Evolutionary conservation across 1,140 invertebrate genomes (phyloP).

Genomic region (Forficula auricularia): DNA sequence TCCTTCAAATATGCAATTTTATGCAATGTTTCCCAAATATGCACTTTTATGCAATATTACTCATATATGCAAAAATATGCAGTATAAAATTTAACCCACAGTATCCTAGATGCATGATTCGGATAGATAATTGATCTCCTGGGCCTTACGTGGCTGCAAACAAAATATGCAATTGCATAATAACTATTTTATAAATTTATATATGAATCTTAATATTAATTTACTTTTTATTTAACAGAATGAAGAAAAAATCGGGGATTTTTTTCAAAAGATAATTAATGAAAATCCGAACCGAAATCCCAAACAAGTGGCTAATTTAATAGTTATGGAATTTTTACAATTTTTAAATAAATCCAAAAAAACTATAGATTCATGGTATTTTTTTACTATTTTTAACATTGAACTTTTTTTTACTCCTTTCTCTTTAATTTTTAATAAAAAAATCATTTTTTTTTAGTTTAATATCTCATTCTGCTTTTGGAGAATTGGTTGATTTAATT

Average conservation of each 20-base stretch:
- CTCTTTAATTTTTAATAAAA: slow-evolving; percentile 11
- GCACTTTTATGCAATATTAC: no score
- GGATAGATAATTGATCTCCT: neutral
- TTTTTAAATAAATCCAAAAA: slow-evolving; percentile 43
- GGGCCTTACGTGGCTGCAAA: no score
- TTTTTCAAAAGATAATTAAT: slow-evolving; percentile 39
- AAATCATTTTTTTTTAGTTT: slow-evolving; percentile 19
- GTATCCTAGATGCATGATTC: neutral
- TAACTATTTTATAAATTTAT: neutral
- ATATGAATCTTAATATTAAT: slow-evolving; percentile 9
- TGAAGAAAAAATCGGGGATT: slow-evolving; percentile 36
- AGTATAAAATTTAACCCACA: no score
- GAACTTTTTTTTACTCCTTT: neutral
- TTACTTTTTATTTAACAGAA: slow-evolving; percentile 34
- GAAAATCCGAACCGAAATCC: slow-evolving; percentile 29
- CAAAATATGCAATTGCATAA: neutral
- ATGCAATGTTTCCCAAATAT: no score
- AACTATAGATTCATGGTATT: slow-evolving; percentile 33
- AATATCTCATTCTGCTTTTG: slow-evolving; percentile 30
- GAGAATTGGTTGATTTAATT: slow-evolving; percentile 39
- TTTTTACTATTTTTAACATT: slow-evolving; percentile 12
- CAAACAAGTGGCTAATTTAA: slow-evolving; percentile 41
- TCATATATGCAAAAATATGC: no score
- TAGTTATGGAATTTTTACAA: slow-evolving; percentile 44
- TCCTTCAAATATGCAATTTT: no score